phyloP scores from a whole-genome alignment of 2,797 vertebrate species.

The Crocidura indochinensis region DNA sequence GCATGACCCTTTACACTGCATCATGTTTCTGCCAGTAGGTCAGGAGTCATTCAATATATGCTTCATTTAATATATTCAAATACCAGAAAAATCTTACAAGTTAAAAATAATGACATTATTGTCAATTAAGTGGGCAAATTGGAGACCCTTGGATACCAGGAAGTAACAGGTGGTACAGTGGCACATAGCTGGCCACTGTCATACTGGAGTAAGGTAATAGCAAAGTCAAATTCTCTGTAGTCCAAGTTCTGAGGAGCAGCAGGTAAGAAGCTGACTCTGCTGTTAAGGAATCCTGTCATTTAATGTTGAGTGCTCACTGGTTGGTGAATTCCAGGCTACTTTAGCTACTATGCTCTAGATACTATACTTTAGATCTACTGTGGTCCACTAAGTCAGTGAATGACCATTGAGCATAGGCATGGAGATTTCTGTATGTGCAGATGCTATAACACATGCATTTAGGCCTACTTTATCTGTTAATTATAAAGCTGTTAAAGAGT shows the following conservation, averaged over 20 bases:
- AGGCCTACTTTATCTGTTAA: no score
- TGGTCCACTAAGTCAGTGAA: no score
- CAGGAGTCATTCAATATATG: neutral
- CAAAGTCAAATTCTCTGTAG: neutral
- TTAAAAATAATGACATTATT: neutral
- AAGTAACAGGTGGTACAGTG: neutral
- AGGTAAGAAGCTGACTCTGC: accelerated
- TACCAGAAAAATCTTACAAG: neutral
- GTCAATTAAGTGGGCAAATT: neutral
- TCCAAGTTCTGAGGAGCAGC: neutral
- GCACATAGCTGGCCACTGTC: no score
- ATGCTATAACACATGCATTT: no score
- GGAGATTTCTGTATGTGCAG: no score
- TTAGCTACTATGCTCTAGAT: no score
- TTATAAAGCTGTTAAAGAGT: no score
- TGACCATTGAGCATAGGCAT: no score
- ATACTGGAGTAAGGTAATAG: no score
- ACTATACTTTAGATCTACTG: no score
- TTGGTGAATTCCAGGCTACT: no score
- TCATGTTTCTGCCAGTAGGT: neutral
- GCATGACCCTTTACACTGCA: neutral
- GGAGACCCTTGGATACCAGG: neutral
- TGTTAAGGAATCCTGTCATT: neutral
- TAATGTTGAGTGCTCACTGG: neutral
- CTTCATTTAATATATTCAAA: neutral